These are phyloP conservation scores for Lithophane leautieri DNA, from an alignment of 2,888 invertebrate species.

Conservation along the genomic window DNA sequence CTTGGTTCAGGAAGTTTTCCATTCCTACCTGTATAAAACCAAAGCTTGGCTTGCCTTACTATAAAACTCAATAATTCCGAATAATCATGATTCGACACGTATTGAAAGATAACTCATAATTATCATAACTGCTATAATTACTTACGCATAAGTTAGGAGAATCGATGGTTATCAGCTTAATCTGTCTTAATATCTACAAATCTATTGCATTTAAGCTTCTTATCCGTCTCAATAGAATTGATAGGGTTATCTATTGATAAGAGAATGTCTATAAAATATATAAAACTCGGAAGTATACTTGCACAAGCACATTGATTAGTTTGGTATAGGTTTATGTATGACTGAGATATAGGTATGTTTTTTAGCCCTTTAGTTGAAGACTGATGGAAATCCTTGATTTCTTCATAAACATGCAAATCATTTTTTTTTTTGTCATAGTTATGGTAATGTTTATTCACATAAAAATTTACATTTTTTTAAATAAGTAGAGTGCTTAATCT, in stretches of 20 bases:
- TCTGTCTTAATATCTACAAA: constrained; percentile 42
- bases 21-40: not conserved
- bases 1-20: not conserved
- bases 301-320: constrained; percentile 31
- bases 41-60: not conserved
- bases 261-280: constrained; percentile 32
- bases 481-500: no score
- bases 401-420: not conserved
- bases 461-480: no score
- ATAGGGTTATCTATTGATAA: constrained; percentile 50
- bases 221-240: constrained; percentile 50
- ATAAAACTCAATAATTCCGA: constrained; percentile 10
- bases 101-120: constrained; percentile 20
- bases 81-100: constrained; percentile 25
- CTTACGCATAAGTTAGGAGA: constrained; percentile 37
- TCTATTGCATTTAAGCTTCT: constrained; percentile 49
- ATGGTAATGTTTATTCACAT: no score
- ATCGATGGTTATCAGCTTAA: constrained; percentile 38
- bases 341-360: constrained; percentile 13
- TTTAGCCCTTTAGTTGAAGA: constrained; percentile 21
- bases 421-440: no score
- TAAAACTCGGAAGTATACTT: constrained; percentile 37
- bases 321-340: constrained; percentile 16
- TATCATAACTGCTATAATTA: constrained; percentile 44
- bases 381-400: constrained; percentile 10